Conservation (phyloP, 2,888 invertebrate genomes). For the Erynnis tages region DNA sequence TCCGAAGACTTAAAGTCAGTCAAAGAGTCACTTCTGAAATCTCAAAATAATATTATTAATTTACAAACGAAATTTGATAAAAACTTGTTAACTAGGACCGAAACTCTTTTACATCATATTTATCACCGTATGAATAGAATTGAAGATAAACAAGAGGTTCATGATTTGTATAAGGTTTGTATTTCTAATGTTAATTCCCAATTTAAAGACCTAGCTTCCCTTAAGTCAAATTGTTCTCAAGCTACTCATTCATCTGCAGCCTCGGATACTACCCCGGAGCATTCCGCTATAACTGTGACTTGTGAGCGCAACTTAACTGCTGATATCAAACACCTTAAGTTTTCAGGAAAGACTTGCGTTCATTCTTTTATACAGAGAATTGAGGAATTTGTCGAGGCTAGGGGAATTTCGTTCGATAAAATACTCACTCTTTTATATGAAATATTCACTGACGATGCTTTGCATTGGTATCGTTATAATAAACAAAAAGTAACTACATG, state of each 20-base stretch:
- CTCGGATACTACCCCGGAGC: not conserved
- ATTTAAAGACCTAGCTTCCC: not conserved
- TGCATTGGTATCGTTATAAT: slow-evolving; percentile 2
- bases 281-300: slow-evolving; percentile 6
- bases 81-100: not conserved
- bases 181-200: not conserved
- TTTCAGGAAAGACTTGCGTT: slow-evolving; percentile 25
- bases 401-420: too few species aligned
- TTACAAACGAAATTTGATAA: not conserved
- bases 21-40: slow-evolving; percentile 28
- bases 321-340: slow-evolving; percentile 25
- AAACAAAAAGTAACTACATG: not conserved
- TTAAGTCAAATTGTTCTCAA: not conserved
- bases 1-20: slow-evolving; percentile 28
- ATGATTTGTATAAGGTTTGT: not conserved
- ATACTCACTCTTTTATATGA: not conserved
- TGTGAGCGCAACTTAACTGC: slow-evolving; percentile 12
- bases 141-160: not conserved
- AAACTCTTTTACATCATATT: not conserved
- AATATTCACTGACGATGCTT: not conserved
- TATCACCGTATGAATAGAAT: not conserved
- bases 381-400: too few species aligned
- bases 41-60: slow-evolving; percentile 10
- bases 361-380: slow-evolving; percentile 18
- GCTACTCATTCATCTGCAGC: not conserved